Base-by-base conservation (phyloP, 2,888 invertebrate genomes). In the Diachrysia chrysitis region DNA sequence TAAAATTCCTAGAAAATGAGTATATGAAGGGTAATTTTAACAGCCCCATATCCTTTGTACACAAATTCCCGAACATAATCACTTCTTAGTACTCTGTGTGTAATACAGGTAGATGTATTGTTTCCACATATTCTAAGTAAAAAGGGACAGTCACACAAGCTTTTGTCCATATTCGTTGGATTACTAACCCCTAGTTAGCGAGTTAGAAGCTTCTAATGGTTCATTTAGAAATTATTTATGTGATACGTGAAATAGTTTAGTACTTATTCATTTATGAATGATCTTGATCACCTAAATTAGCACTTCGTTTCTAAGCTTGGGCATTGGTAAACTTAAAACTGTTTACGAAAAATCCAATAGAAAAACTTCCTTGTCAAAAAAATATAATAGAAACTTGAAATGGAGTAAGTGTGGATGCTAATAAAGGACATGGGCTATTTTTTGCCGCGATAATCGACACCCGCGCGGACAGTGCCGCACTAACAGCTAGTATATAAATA, bases 101-200 rank as follows among this genome's bases (percentile, higher is more conserved):
- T 19, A 32, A 17, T 54, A 12, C 80, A 81, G 82, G 78, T 81
- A 77, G 57, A 42, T 6, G 46, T 9, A 71, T 75, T 79, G 62
- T 71, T 42, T 69, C 46, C 7, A 23, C n/a, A 54, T 55, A 51
- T 63, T 54, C 56, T 53, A 4, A 17, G 17, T 54, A 57, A 58
- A 42, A 61, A 48, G 17, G 12, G 16, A 23, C 10, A 63, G 53
- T 58, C 54, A 58, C 61, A 66, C 53, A 32, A 16, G 25, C 65
- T 53, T 57, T 70, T 70, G 62, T 61, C 62, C 4, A 12, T 51
- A 51, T n/a, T 17, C 12, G 23, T 3, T 16, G 42, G 25, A 62
- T 46, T 59, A 59, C 14, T 25, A 14, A 19, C 16, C 23, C n/a
- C 16, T 54, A 21, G 25, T 29, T 35, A n/a, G n/a, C n/a, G 16